Evolutionary conservation across 2,113 vertebrate species (phyloP).

Genomic region (cattle (Bos taurus)): ARS-UCD2.0 NC_037334.1:69255001-69255500

Average conservation of each 20-base stretch:
- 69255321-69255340: not conserved
- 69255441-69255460: conserved; percentile 68
- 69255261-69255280: not conserved
- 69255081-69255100: not conserved
- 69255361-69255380: not conserved
- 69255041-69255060: not conserved
- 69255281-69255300: not conserved
- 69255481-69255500: conserved; percentile 70
- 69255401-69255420: not conserved
- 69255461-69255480: conserved; percentile 77
- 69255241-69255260: not conserved
- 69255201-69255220: not conserved
- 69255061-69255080: not conserved
- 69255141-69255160: not conserved
- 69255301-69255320: not conserved
- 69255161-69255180: conserved; percentile 8
- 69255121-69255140: not conserved
- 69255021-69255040: not conserved
- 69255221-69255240: not conserved
- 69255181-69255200: not conserved
- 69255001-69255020: not conserved
- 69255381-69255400: not conserved
- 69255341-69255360: not conserved
- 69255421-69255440: conserved; percentile 52
- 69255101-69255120: not conserved